Base-by-base conservation (phyloP, 2,113 vertebrate species). In the Passer domesticus region DNA sequence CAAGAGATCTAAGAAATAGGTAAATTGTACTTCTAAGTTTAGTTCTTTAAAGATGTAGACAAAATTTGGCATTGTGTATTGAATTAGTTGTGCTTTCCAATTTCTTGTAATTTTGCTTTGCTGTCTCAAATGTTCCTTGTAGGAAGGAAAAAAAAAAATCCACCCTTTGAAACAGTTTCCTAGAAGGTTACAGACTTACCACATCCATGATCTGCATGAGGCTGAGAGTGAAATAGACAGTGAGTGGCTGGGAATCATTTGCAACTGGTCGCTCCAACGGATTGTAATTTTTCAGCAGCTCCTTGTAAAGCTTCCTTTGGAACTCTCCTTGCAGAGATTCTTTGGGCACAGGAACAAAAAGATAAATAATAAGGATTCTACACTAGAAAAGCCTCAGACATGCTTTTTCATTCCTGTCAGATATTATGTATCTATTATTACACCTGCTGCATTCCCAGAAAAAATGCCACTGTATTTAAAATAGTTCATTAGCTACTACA, bases 161-260 rank as follows among this genome's bases (percentile, higher is more conserved):
- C 37, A 70, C 14, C 17, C 18, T 86, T 83, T 56, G 59, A 78
- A 53, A 63, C 10, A 56, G 23, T 64, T 85, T 92, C 56, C 44
- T 81, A 18, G 28, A 39, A 70, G 62, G 21, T 64, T 59, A 31
- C 17, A 85, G 46, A 98, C 98, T 95, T 94, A 99, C 99, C 99
- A 99, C 98, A 68, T 99, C 99, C 98, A 99, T 99, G 95, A 99
- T 99, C 98, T 99, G 99, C 98, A 98, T 98, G 81, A 99, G 98
- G 92, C 96, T 99, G 75, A 99, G 96, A 47, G 98, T 98, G 92
- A 99, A 98, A 67, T 98, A 96, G 37, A 99, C 98, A 0, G 98
- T 99, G 83, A 99, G 98, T 0, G 97, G 97, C 60, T 98, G 98
- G 22, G 99, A 99, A 88, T 99, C 99, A 58, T 99, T 99, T 75